Percentiles rank a stretch among this genome's conserved stretches.
Evolutionary conservation across 2,888 invertebrate species (phyloP).

Genomic region (Trissoscelio sp.): DNA sequence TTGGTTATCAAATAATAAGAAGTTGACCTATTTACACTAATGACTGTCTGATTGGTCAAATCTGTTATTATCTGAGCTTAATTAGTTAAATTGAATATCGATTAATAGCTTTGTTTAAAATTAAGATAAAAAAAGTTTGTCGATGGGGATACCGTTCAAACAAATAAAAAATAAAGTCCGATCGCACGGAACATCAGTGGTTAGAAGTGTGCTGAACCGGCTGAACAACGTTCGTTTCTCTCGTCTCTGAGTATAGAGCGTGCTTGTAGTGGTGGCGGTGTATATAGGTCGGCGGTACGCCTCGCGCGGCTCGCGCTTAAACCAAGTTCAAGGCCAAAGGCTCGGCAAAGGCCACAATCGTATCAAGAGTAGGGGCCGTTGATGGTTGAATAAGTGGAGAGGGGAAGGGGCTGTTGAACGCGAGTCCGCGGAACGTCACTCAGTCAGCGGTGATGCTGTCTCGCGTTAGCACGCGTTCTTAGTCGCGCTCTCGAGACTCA

Average conservation of each 20-base stretch:
- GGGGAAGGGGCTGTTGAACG: slow-evolving; percentile 86
- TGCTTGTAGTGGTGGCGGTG: slow-evolving; percentile 52
- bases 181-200: not conserved
- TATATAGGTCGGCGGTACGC: slow-evolving; percentile 83
- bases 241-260: slow-evolving; percentile 31
- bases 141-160: not conserved
- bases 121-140: not conserved
- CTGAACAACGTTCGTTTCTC: slow-evolving; percentile 58
- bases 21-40: no score
- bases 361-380: slow-evolving; percentile 72
- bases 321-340: slow-evolving; percentile 84
- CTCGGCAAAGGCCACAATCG: slow-evolving; percentile 83
- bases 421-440: slow-evolving; percentile 85
- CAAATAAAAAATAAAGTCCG: not conserved
- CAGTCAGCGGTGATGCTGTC: slow-evolving; percentile 84
- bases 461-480: slow-evolving; percentile 81
- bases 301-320: slow-evolving; percentile 83
- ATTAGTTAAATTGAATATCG: not conserved
- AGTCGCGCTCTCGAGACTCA: slow-evolving; percentile 74
- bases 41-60: no score
- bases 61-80: no score
- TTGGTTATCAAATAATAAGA: no score
- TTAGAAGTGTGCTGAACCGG: slow-evolving; percentile 5
- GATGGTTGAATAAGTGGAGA: slow-evolving; percentile 83
- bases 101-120: not conserved